Base-by-base conservation (phyloP, 2,888 invertebrate species). In the Mesoligia furuncula region DNA sequence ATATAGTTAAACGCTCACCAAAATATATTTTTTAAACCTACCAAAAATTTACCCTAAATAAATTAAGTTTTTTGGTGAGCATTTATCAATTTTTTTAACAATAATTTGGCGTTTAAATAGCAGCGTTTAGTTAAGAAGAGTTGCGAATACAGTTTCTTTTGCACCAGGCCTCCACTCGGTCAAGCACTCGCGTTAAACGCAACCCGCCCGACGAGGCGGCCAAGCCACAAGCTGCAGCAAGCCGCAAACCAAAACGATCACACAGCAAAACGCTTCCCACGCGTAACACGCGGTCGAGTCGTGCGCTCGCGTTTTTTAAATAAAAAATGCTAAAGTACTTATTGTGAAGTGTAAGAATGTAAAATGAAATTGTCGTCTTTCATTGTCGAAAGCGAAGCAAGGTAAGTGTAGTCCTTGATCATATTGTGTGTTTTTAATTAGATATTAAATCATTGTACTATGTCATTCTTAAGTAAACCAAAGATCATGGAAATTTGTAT, bases 111-210 rank as follows among this genome's bases (percentile, higher is more conserved):
- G 66, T 64, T 73, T 45, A 8, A 73, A 65, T 42, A 65, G 17
- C 59, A 75, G 48, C 59, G 57, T 82, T 77, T 57, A 73, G 51
- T 70, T 48, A 65, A 87, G 71, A 73, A 73, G 82, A 75, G 77
- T 79, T 72, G 48, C 76, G 67, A 73, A 68, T 71, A 91, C 90
- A 48, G 48, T 75, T 73, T 79, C 65, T 79, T 79, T 65, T 91
- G 91, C 85, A 90, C 82, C 79, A 79, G 79, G 79, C 79, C 45
- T 61, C 81, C 51, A 79, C 81, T 79, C 79, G 79, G 75, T 67
- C 79, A 79, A 79, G 79, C 82, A 81, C 79, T 79, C 79, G 79
- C 81, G 79, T 79, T 39, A 79, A 51, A 15, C 75, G 81, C 75
- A 54, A n/a, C 27, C 74, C 78, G 81, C 66, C 48, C 59, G 81